Base-by-base conservation (phyloP, 2,113 vertebrate species). In the Mesoclemmys tuberculata region DNA sequence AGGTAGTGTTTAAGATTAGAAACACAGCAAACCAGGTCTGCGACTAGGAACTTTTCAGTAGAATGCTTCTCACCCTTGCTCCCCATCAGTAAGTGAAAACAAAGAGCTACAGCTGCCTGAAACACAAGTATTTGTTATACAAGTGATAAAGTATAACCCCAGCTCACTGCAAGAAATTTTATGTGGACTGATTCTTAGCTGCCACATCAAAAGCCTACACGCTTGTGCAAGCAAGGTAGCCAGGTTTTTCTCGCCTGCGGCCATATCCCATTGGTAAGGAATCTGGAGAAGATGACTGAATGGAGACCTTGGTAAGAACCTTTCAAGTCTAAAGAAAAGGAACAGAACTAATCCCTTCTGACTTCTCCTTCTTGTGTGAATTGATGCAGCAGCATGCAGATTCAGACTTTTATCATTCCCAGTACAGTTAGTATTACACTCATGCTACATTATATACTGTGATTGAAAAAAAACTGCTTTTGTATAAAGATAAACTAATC, bases 351-450 rank as follows among this genome's bases (percentile, higher is more conserved):
- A 92, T 93, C 64, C 89, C 82, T 89, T 38, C 31, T 94, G 84
- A 97, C 56, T 94, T 92, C 41, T 55, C 56, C 83, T 75, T 77
- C 4, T 6, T 8, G 2, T 88, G 48, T 88, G 80, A 96, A 97
- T 92, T 96, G 91, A 93, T 75, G 78, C 56, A 87, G 55, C 31
- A 6, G 31, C n/a, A 74, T 74, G 84, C 31, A 85, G 56, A 96
- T 87, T 93, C 52, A 51, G 79, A 78, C 78, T 91, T 96, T 95
- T 92, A 85, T 92, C 92, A 96, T 84, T 61, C 56, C 92, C 90
- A 87, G 77, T 95, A 75, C 82, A 87, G 77, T 52, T 92, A 85
- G 26, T 56, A 90, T 95, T 91, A 93, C 35, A 77, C 3, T 82
- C 16, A 44, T 91, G 58, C 44, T 92, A 68, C 49, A 46, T 85